Conservation (phyloP, 2,113 vertebrate genomes). For the Oplegnathus fasciatus region DNA sequence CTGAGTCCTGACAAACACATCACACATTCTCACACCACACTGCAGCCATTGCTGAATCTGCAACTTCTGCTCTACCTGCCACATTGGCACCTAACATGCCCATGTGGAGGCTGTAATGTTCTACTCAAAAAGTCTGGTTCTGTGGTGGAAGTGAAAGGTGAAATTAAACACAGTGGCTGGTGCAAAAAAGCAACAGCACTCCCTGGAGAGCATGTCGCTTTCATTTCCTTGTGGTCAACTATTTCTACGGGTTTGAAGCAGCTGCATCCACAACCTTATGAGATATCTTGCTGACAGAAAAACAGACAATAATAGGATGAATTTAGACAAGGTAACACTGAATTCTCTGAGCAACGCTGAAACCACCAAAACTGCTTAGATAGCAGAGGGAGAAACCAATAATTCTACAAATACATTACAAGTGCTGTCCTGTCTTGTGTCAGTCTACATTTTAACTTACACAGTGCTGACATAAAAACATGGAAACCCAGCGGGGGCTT, state of each 20-base stretch:
- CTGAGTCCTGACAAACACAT: constrained; percentile 13
- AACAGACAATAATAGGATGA: neutral
- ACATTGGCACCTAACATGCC: constrained; percentile 9
- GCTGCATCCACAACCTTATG: neutral
- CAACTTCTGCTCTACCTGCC: neutral
- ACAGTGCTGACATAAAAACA: neutral
- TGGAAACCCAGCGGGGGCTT: neutral
- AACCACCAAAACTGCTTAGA: neutral
- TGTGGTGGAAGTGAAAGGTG: neutral
- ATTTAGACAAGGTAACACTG: neutral
- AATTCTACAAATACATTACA: no score
- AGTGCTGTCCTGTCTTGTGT: no score
- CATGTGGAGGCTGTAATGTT: neutral
- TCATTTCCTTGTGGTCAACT: neutral
- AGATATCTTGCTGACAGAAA: neutral
- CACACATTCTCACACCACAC: neutral
- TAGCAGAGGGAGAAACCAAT: neutral
- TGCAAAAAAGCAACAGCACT: neutral
- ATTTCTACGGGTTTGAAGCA: constrained; percentile 3
- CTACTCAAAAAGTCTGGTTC: neutral
- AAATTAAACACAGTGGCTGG: neutral
- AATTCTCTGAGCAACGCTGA: neutral
- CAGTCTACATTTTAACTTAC: neutral
- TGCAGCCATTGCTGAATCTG: neutral
- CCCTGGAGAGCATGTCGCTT: neutral